Evolutionary conservation across 2,113 vertebrate species (phyloP).

Genomic region (Clarias macrocephalus): DNA sequence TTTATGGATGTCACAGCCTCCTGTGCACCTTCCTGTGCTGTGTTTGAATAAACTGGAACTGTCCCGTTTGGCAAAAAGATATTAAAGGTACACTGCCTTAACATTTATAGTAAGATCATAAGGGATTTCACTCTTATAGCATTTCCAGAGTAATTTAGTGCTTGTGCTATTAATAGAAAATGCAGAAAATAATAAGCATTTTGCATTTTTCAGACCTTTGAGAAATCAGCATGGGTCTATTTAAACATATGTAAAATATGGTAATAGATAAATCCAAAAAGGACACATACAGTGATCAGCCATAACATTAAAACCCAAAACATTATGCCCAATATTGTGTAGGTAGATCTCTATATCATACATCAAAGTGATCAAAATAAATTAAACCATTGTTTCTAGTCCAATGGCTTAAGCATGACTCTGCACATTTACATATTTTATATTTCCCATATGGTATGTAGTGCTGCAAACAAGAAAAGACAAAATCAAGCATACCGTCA

Average conservation of each 20-base stretch:
- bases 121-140: conserved; percentile 4
- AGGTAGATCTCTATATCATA: not conserved
- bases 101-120: conserved; percentile 9
- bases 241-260: conserved; percentile 38
- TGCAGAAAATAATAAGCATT: conserved; percentile 17
- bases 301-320: too few species aligned
- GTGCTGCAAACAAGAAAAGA: not conserved
- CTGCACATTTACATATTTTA: not conserved
- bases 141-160: conserved; percentile 41
- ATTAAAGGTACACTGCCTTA: conserved; percentile 35
- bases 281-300: not conserved
- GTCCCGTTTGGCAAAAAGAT: conserved; percentile 11
- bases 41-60: conserved; percentile 30
- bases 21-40: not conserved
- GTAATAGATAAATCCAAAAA: conserved; percentile 28
- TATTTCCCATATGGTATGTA: not conserved
- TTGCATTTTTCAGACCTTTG: conserved; percentile 17
- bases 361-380: not conserved
- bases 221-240: conserved; percentile 19
- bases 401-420: not conserved
- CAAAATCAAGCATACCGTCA: conserved; percentile 86
- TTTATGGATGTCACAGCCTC: conserved; percentile 13
- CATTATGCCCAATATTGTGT: too few species aligned
- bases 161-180: not conserved
- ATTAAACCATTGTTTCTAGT: not conserved